Base-by-base conservation (phyloP, 2,888 invertebrate species). In the Bellardia pandia region DNA sequence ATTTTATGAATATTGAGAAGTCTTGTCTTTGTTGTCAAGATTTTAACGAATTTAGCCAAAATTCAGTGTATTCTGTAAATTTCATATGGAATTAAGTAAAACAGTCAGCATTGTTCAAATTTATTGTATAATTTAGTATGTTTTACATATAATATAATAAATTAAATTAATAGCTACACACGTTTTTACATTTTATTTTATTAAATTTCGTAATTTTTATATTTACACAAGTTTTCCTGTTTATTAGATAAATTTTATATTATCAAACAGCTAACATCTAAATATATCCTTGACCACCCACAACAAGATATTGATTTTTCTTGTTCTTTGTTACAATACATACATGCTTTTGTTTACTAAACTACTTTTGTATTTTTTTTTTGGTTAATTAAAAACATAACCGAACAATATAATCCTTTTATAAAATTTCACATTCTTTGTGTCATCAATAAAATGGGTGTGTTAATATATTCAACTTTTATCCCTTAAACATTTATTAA, bases 401-500 rank as follows among this genome's bases (percentile, higher is more conserved):
- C 53, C 37, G n/a, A 62, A 77, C 60, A 77, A 42, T 69, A 81
- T 78, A 81, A 87, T 81, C 77, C 81, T 84, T 87, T 86, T 45
- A 80, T 78, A 77, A 74, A 58, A 16, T 75, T 72, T 77, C 53
- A 53, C 56, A 77, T 66, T 42, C 33, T 64, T 64, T 62, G 51
- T 40, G 51, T 40, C 16, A 48, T 30, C 62, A n/a, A 68, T 69
- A 48, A 72, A 74, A 76, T 16, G 85, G 87, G 87, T 75, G 87
- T 85, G 87, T 81, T 78, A 85, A 87, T 78, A 68, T 81, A 77
- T 81, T 68, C 53, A 77, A 58, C 51, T 53, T 66, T 71, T 33
- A 53, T 3, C 9, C 42, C 74, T 77, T 66, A 66, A 51, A 58
- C 60, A 60, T 75, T 60, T 75, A 75, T 75, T 75, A 76, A 75